Percentiles rank a stretch among this genome's conserved stretches.
Conservation (phyloP, 2,888 invertebrate species). For the Drosophila silvestris region DNA sequence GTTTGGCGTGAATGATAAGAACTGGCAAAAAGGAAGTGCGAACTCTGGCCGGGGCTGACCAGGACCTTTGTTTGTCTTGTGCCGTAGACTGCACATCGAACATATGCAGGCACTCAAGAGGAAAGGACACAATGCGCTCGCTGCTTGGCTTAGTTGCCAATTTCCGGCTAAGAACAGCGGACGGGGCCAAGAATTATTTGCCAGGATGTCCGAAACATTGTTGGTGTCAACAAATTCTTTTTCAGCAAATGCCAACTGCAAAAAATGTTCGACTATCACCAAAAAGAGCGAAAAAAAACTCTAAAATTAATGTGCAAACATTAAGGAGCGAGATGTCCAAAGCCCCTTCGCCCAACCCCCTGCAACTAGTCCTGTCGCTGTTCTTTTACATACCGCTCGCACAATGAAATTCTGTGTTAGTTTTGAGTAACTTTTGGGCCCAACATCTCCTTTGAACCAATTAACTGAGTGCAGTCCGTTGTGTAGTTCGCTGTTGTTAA, state of each 20-base stretch:
- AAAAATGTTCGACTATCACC: conserved; percentile 55
- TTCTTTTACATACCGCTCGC: conserved; percentile 53
- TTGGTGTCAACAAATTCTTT: conserved; percentile 83
- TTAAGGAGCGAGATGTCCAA: conserved; percentile 44
- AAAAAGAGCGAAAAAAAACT: conserved; percentile 22
- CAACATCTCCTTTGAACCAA: conserved; percentile 57
- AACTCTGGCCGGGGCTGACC: conserved; percentile 69
- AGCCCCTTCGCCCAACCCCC: neutral
- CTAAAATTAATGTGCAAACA: conserved; percentile 69
- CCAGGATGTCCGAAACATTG: conserved; percentile 83
- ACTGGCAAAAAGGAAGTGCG: conserved; percentile 58
- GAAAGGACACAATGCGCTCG: conserved; percentile 78
- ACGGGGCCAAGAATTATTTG: conserved; percentile 69
- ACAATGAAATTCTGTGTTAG: conserved; percentile 77
- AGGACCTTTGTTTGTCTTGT: conserved; percentile 60
- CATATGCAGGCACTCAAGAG: conserved; percentile 83
- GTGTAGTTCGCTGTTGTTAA: conserved; percentile 75
- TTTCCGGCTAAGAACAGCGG: conserved; percentile 62
- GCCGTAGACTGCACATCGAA: conserved; percentile 37
- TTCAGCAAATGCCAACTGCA: conserved; percentile 70
- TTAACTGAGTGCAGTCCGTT: conserved; percentile 69
- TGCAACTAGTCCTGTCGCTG: conserved; percentile 17
- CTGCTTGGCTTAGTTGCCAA: conserved; percentile 77
- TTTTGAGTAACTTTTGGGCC: conserved; percentile 50
- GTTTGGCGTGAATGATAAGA: conserved; percentile 71